Evolutionary conservation across 2,113 vertebrate species (phyloP).

Genomic region (Paralichthys olivaceus): DNA sequence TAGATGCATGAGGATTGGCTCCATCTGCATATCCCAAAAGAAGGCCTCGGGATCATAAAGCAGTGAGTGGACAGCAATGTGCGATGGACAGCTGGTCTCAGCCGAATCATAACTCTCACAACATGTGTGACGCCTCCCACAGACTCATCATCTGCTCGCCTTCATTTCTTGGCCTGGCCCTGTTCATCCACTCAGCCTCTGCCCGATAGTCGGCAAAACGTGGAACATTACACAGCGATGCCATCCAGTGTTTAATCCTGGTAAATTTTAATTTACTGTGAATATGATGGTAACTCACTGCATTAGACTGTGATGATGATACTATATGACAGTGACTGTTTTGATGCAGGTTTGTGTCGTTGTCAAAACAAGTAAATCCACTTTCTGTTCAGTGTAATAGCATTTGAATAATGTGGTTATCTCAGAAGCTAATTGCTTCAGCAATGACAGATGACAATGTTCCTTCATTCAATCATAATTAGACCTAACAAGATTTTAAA

Average conservation of each 20-base stretch:
- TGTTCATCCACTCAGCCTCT: conserved; percentile 30
- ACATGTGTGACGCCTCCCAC: conserved; percentile 72
- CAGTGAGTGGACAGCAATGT: conserved; percentile 19
- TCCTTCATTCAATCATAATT: conserved; percentile 55
- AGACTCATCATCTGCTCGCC: conserved; percentile 66
- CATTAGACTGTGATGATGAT: neutral
- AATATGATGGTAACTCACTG: neutral
- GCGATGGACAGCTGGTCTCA: conserved; percentile 60
- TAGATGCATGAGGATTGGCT: conserved; percentile 1
- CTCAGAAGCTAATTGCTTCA: conserved; percentile 40
- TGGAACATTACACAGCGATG: neutral
- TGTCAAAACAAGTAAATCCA: conserved; percentile 24
- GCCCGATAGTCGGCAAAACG: neutral
- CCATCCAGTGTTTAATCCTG: neutral
- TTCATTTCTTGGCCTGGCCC: conserved; percentile 16
- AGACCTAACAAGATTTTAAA: conserved; percentile 43
- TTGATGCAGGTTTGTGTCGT: neutral
- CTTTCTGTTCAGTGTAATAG: conserved; percentile 43
- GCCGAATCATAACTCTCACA: conserved; percentile 54
- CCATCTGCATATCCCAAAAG: neutral
- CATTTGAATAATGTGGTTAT: conserved; percentile 59
- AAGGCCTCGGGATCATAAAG: neutral
- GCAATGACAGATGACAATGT: conserved; percentile 23
- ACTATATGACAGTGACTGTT: neutral
- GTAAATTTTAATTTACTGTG: neutral